Evolutionary conservation across 2,113 vertebrate genomes (phyloP), one percentile per base, ranked within the genome.

Genomic region (Caranx ignobilis): DNA sequence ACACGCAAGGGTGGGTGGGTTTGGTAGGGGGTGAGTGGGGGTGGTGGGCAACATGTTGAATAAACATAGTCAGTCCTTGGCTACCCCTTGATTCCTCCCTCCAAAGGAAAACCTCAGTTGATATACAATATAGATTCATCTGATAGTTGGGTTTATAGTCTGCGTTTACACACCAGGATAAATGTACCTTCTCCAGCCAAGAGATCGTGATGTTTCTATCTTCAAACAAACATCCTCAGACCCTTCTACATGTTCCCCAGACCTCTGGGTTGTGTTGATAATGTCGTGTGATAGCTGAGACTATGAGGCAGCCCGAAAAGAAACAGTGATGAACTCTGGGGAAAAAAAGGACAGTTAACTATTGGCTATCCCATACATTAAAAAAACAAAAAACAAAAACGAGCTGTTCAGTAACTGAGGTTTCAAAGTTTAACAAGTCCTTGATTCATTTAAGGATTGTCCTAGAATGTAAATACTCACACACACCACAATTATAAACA

Each of bases 161-260:
- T 15, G 37, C 89, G 87, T 92, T 92, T 90, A 89, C 43, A 77
- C 75, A 39, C 39, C 74, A 75, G 86, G 82, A 89, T 87, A 69
- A 89, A 91, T 81, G 88, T 73, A 78, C 84, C 85, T 84, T 74
- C 82, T 70, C 75, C 5, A 70, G 87, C 83, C 82, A 74, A 32
- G 70, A 77, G 62, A 85, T 84, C 79, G 11, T 77, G 71, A 88
- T 83, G 83, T 87, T 86, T 84, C 79, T 83, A 88, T 90, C 85
- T 87, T 81, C 87, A 90, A 88, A 90, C 89, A 90, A 87, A 91
- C 92, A 90, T 89, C 77, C 75, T 61, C 48, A 47, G 83, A 70
- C 64, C 66, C 65, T 32, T 71, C 91, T 83, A 34, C 87, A 84
- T 84, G 89, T 78, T 80, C 81, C 72, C 84, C 82, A 56, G 81